Base-by-base conservation (phyloP, 2,797 vertebrate genomes). In the Karalla daura region DNA sequence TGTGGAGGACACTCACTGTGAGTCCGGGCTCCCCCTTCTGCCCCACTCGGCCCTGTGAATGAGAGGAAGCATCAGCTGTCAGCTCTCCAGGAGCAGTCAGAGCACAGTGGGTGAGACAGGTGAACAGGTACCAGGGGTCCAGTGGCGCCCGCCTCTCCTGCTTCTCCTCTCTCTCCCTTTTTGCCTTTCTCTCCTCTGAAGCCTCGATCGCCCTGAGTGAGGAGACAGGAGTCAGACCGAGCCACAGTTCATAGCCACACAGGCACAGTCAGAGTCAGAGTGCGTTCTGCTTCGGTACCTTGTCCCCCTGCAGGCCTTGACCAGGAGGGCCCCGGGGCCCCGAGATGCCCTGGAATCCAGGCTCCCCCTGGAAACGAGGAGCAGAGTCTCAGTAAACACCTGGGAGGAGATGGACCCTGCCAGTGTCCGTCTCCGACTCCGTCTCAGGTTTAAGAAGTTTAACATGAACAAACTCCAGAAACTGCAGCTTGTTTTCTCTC, bases 11-110 rank as follows among this genome's bases (percentile, higher is more conserved):
- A 94, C 94, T 94, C 82, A 97, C 96, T 0, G 94, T 94, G 8
- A 97, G 90, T 74, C 94, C 95, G 27, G 88, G 49, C 20, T 96
- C 93, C 53, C 95, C 96, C 79, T 96, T 98, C 32, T 83, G 77
- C 84, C 95, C 95, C 24, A 15, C 54, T 78, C 61, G 74, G 25
- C 95, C 95, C 96, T 97, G 81, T 40, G 78, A 89, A 49, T n/a
- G 63, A 66, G 58, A 89, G 0, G 62, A 27, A 17, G 46, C 1
- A 7, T 5, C 1, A 45, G 33, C 51, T 24, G n/a, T 41, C 3
- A 41, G 27, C n/a, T 28, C n/a, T n/a, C n/a, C n/a, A n/a, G n/a
- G n/a, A n/a, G n/a, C n/a, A n/a, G n/a, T n/a, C n/a, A n/a, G n/a
- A n/a, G n/a, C n/a, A n/a, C n/a, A n/a, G n/a, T n/a, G n/a, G n/a